Percentiles rank a stretch among this genome's conserved stretches.
These are phyloP conservation scores for Sebastes iracundus DNA, from an alignment of 2,797 vertebrate genomes.

Conservation along the genomic window DNA sequence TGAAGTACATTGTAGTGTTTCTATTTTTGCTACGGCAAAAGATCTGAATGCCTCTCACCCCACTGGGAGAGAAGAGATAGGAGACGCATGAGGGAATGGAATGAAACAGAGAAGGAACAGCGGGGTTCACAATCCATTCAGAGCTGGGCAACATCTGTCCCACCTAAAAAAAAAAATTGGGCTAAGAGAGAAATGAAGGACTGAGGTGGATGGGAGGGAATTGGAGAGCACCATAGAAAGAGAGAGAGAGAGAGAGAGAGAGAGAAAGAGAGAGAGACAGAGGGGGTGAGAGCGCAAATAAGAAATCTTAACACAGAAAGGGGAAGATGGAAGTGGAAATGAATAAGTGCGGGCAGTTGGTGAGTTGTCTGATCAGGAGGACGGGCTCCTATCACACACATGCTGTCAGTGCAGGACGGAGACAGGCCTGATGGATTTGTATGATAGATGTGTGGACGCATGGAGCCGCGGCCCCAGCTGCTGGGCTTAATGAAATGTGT, in stretches of 20 bases:
- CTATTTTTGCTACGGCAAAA: not conserved
- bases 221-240: constrained; percentile 20
- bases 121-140: constrained; percentile 28
- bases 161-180: not conserved
- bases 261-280: constrained; percentile 9
- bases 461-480: constrained; percentile 80
- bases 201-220: constrained; percentile 29
- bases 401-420: constrained; percentile 63
- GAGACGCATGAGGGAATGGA: constrained; percentile 24
- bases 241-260: not conserved
- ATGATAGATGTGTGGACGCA: constrained; percentile 83
- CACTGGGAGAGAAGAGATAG: not conserved
- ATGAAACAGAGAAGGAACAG: constrained; percentile 47
- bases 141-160: constrained; percentile 46
- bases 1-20: not conserved
- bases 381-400: constrained; percentile 70
- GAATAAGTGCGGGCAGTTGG: constrained; percentile 74
- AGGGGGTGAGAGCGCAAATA: constrained; percentile 34
- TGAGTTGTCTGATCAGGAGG: constrained; percentile 75
- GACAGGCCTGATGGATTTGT: constrained; percentile 79
- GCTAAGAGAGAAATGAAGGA: constrained; percentile 49
- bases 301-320: constrained; percentile 56
- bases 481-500: constrained; percentile 87
- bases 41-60: not conserved
- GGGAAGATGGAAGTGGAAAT: constrained; percentile 68